A percentile compares a stretch with the other conserved stretches of the same genome.
Conservation (phyloP, 2,888 invertebrate genomes). For the Crematogaster levior region DNA sequence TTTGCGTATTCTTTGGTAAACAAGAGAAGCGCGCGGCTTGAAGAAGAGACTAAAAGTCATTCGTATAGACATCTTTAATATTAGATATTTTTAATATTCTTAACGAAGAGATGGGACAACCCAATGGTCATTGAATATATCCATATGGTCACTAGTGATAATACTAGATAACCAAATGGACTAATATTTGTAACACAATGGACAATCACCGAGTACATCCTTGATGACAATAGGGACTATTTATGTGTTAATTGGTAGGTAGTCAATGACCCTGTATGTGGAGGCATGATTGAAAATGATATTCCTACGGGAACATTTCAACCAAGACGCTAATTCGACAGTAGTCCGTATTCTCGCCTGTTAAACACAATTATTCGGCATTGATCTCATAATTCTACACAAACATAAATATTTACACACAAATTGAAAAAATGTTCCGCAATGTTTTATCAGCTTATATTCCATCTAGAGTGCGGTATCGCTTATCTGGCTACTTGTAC, state of each 20-base stretch:
- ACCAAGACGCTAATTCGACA: constrained; percentile 17
- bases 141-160: constrained; percentile 6
- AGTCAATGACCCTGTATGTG: background rate
- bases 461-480: background rate
- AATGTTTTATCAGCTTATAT: constrained; percentile 6
- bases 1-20: constrained; percentile 4
- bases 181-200: constrained; percentile 38
- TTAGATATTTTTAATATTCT: background rate
- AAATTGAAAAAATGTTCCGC: background rate
- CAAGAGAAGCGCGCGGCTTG: background rate
- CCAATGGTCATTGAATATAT: constrained; percentile 12
- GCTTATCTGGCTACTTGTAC: background rate
- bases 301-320: background rate
- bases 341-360: background rate
- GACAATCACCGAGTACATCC: constrained; percentile 20
- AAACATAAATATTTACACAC: background rate
- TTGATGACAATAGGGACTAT: background rate
- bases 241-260: constrained; percentile 36
- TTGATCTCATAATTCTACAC: background rate
- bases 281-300: constrained; percentile 39
- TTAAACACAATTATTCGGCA: background rate
- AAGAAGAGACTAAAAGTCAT: background rate
- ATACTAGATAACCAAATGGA: constrained; percentile 17
- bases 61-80: background rate
- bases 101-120: background rate